Evolutionary conservation across 2,888 invertebrate species (phyloP).

Genomic region (Ophion costatus): DNA sequence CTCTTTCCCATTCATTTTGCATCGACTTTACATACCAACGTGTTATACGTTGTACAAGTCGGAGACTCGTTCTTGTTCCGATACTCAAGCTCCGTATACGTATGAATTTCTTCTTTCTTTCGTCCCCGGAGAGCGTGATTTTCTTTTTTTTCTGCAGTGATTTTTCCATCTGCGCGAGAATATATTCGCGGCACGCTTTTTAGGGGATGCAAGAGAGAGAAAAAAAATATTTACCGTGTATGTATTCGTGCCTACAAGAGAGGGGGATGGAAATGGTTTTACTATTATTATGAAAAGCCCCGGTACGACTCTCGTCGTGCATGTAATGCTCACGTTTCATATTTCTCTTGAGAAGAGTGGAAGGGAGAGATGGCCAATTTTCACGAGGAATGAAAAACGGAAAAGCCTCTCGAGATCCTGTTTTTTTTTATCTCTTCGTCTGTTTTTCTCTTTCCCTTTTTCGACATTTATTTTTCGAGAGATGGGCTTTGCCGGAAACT

Average conservation of each 20-base stretch:
- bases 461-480: conserved; percentile 21
- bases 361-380: conserved; percentile 50
- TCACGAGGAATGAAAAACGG: conserved; percentile 36
- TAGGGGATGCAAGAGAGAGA: conserved; percentile 15
- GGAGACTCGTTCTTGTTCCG: conserved; percentile 14
- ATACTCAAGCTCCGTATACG: conserved; percentile 9
- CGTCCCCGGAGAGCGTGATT: conserved; percentile 18
- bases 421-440: conserved; percentile 7
- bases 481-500: conserved; percentile 18
- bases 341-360: conserved; percentile 30
- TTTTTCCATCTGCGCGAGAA: conserved; percentile 35
- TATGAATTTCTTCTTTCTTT: conserved; percentile 40
- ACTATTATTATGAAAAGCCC: conserved; percentile 56
- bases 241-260: conserved; percentile 24
- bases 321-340: conserved; percentile 52
- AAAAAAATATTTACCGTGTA: conserved; percentile 16
- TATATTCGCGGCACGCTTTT: conserved; percentile 33
- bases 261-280: conserved; percentile 37
- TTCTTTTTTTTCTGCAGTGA: conserved; percentile 13
- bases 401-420: conserved; percentile 29
- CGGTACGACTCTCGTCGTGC: conserved; percentile 39
- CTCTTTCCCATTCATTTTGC: conserved; percentile 45
- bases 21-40: conserved; percentile 37
- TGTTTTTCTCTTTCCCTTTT: conserved; percentile 20
- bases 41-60: not conserved